Conservation (phyloP, 2,797 vertebrate species). For the Acridotheres tristis region DNA sequence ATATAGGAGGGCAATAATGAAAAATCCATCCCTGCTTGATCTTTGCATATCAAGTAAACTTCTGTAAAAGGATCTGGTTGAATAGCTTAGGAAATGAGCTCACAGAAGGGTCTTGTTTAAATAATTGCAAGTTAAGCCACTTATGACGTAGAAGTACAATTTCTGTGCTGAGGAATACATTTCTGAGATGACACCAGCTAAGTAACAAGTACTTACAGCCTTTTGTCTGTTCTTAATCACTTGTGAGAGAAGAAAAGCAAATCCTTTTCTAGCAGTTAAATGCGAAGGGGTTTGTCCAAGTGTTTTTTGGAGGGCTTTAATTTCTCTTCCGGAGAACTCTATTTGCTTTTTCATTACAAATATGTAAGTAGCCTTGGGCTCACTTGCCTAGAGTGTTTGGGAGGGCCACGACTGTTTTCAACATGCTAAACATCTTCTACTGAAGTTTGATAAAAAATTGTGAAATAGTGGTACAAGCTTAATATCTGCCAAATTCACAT, state of each 20-base stretch:
- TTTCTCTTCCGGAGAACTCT: not conserved
- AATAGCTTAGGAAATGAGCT: not conserved
- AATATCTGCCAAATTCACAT: not conserved
- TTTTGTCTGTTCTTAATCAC: not conserved
- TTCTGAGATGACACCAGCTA: not conserved
- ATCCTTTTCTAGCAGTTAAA: not conserved
- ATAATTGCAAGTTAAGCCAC: not conserved
- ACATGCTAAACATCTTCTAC: not conserved
- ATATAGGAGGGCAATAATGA: fast-evolving
- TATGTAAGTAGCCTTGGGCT: not conserved
- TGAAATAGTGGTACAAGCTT: not conserved
- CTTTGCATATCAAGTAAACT: not conserved
- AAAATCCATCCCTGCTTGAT: not conserved
- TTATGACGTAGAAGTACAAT: not conserved
- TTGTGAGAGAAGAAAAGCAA: not conserved
- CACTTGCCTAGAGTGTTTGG: not conserved
- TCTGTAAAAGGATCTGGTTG: not conserved
- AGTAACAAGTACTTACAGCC: not conserved
- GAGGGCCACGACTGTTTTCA: fast-evolving
- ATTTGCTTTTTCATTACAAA: not conserved
- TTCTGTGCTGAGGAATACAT: not conserved
- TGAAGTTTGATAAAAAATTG: not conserved
- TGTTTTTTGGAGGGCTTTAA: not conserved
- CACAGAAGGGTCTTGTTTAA: not conserved
- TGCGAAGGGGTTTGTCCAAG: fast-evolving